Base-by-base conservation (phyloP, 2,888 invertebrate species). In the Idaea aversata region DNA sequence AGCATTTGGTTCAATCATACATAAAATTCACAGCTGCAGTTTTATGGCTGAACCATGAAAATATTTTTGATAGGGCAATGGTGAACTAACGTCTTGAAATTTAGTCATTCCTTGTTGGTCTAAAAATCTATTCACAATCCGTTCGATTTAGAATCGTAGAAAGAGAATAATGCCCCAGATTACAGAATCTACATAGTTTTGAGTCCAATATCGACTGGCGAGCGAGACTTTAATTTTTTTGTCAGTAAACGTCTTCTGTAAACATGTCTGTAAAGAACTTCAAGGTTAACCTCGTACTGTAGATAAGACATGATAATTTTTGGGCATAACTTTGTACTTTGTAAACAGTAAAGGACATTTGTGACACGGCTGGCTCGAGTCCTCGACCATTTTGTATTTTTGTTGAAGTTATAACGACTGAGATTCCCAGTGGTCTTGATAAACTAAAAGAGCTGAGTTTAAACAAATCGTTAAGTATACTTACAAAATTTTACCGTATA, bases 241-340 rank as follows among this genome's bases (percentile, higher is more conserved):
- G 85, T 82, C 78, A 73, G 80, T 74, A 76, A 83, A 81, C 76
- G 73, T 76, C 80, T 81, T 74, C 71, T 72, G 86, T 88, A 89
- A 90, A 89, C 84, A 91, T 85, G 84, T 81, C 82, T 81, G 86
- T 83, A 85, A 25, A 25, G 83, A 86, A 82, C 87, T 84, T 83
- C 91, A 92, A 93, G 92, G 93, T 81, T 90, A 86, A 84, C 90
- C 88, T 90, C 86, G 85, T 34, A 59, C 16, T 25, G 59, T 75
- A 88, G 92, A 92, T 92, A 92, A 90, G 81, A 72, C 74, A 76
- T 76, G 90, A 91, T 90, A 89, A 90, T 90, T 91, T 47, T 88
- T 83, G 88, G 83, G 80, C 86, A 85, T 84, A 79, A 80, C 75
- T 75, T 70, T 75, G 75, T 75, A 75, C 79, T 78, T 70, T 75